These are phyloP conservation scores for Parapristionchus giblindavisi DNA, from an alignment of 2,888 invertebrate genomes.

Conservation along the genomic window DNA sequence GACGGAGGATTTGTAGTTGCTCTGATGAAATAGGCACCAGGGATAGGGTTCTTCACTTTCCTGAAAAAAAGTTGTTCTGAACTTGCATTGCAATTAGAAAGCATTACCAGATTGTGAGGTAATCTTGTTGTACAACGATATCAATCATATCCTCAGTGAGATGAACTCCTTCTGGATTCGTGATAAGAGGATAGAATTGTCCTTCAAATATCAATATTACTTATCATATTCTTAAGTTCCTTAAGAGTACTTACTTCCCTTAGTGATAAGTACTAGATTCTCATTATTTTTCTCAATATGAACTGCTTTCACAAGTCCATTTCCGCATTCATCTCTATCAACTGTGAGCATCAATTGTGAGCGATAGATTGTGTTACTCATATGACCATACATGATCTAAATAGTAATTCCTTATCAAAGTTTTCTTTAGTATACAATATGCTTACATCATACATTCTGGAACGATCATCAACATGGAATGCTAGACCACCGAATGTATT, in stretches of 20 bases:
- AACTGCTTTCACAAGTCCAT: constrained; percentile 27
- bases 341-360: constrained; percentile 27
- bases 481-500: constrained; percentile 41
- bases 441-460: constrained; percentile 24
- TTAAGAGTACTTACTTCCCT: constrained; percentile 10
- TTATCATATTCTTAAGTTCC: not conserved
- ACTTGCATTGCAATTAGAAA: not conserved
- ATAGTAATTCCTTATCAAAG: not conserved
- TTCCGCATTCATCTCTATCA: constrained; percentile 27
- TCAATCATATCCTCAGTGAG: not conserved
- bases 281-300: constrained; percentile 15
- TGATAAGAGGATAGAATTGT: constrained; percentile 13
- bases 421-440: not conserved
- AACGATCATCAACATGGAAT: constrained; percentile 45
- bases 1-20: not conserved
- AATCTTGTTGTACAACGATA: not conserved
- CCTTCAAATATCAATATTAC: not conserved
- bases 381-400: constrained; percentile 24
- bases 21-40: constrained; percentile 11
- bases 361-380: constrained; percentile 4
- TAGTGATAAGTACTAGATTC: constrained; percentile 19
- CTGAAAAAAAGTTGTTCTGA: not conserved
- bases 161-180: not conserved
- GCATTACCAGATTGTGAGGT: constrained; percentile 19
- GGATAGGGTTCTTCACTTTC: constrained; percentile 9